Conservation (phyloP, 2,888 invertebrate genomes). For the Poecilus cupreus region DNA sequence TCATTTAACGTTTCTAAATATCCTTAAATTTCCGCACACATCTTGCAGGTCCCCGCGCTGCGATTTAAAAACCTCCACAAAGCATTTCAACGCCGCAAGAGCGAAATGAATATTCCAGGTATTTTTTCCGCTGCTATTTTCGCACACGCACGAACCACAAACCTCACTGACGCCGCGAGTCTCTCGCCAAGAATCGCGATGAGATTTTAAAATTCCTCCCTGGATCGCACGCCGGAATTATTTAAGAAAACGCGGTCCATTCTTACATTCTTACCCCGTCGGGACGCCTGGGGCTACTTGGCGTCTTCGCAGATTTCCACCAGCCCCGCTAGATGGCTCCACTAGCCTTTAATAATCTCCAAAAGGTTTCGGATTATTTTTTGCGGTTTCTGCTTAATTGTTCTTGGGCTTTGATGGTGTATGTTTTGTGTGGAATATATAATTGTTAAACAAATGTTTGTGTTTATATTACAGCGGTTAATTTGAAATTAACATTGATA, state of each 20-base stretch:
- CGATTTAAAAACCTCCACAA: conserved; percentile 29
- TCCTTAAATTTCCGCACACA: not conserved
- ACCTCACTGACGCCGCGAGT: not conserved
- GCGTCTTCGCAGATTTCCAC: not conserved
- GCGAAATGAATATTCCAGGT: conserved; percentile 42
- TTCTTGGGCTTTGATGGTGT: too few species aligned
- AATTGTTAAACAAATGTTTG: too few species aligned
- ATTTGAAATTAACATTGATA: not conserved
- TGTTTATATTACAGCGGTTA: not conserved
- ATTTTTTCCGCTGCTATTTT: conserved; percentile 29
- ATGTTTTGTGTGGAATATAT: not conserved
- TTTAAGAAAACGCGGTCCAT: conserved; percentile 43
- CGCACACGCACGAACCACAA: conserved; percentile 4
- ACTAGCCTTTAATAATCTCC: not conserved
- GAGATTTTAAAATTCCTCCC: conserved; percentile 49
- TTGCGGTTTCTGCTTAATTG: too few species aligned
- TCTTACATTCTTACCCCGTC: conserved; percentile 34
- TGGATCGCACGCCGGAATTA: conserved; percentile 37
- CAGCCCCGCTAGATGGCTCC: not conserved
- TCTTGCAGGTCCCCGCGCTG: not conserved
- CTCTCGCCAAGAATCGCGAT: conserved; percentile 18
- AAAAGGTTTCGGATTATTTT: not conserved
- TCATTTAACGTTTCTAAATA: not conserved
- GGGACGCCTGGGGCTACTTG: not conserved
- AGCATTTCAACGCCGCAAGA: not conserved